phyloP scores from a whole-genome alignment of 1,140 invertebrate species.

The Drosophila tani region DNA sequence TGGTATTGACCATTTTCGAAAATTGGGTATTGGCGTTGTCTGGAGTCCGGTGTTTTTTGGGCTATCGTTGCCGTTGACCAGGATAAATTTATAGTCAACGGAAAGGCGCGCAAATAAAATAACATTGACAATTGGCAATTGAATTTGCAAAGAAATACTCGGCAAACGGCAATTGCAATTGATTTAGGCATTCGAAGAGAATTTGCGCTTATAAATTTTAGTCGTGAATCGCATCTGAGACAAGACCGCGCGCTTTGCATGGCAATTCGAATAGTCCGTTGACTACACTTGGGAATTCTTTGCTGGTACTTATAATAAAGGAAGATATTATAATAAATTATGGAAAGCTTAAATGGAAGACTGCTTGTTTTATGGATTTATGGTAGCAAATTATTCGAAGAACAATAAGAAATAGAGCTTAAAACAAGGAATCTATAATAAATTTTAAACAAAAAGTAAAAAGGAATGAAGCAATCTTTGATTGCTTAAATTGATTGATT shows the following conservation, averaged over 20 bases:
- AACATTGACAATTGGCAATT: slow-evolving; percentile 74
- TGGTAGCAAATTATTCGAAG: no score
- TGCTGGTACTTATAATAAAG: not conserved
- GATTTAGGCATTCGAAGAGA: slow-evolving; percentile 46
- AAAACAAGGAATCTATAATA: not conserved
- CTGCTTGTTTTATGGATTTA: no score
- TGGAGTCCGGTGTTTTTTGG: not conserved
- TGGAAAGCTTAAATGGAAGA: not conserved
- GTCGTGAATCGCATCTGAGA: slow-evolving; percentile 20
- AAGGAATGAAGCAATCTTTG: not conserved
- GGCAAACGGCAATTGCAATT: slow-evolving; percentile 51
- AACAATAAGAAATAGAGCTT: no score
- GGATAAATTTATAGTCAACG: slow-evolving; percentile 62
- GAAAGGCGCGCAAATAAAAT: slow-evolving; percentile 73
- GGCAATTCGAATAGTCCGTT: not conserved
- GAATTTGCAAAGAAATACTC: slow-evolving; percentile 60
- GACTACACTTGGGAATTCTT: not conserved
- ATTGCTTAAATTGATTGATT: not conserved
- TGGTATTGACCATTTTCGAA: not conserved
- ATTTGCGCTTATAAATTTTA: slow-evolving; percentile 50
- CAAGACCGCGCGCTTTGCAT: slow-evolving; percentile 36
- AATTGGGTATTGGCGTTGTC: slow-evolving; percentile 39
- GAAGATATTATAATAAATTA: not conserved
- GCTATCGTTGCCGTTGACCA: slow-evolving; percentile 30
- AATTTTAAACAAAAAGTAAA: not conserved